phyloP scores from a whole-genome alignment of 2,888 invertebrate species.

The Tipula unca region DNA sequence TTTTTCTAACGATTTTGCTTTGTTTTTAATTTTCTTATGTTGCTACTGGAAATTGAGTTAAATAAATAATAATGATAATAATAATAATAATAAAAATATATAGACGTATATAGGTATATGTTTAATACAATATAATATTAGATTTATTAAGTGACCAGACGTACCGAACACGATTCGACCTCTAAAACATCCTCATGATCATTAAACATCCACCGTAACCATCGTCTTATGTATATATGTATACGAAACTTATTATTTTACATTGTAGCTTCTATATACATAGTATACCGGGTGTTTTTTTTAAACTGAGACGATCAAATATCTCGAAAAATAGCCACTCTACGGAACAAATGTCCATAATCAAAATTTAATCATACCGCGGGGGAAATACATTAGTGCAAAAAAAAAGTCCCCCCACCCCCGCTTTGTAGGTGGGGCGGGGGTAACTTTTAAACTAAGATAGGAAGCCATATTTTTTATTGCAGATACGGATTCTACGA shows the following conservation, averaged over 20 bases:
- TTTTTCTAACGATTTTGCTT: background rate
- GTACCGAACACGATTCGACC: background rate
- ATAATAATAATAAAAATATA: too few species aligned
- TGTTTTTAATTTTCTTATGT: background rate
- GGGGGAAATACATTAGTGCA: too few species aligned
- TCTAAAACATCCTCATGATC: background rate
- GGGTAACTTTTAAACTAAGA: too few species aligned
- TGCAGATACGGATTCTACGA: too few species aligned
- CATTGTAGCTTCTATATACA: background rate
- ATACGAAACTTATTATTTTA: background rate
- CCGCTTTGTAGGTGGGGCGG: too few species aligned
- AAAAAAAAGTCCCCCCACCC: too few species aligned
- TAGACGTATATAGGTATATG: background rate
- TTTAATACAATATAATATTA: background rate
- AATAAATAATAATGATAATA: background rate
- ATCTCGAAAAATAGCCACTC: too few species aligned
- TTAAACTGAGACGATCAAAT: too few species aligned
- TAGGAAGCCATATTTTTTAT: too few species aligned
- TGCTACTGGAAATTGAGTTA: background rate
- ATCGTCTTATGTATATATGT: background rate
- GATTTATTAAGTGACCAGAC: background rate
- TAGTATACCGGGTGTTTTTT: too few species aligned
- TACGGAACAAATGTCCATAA: too few species aligned
- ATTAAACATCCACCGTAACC: background rate
- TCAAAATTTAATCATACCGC: too few species aligned